Percentiles rank a stretch among this genome's conserved stretches.
Evolutionary conservation across 2,113 vertebrate genomes (phyloP).

Genomic region (Nestor notabilis): DNA sequence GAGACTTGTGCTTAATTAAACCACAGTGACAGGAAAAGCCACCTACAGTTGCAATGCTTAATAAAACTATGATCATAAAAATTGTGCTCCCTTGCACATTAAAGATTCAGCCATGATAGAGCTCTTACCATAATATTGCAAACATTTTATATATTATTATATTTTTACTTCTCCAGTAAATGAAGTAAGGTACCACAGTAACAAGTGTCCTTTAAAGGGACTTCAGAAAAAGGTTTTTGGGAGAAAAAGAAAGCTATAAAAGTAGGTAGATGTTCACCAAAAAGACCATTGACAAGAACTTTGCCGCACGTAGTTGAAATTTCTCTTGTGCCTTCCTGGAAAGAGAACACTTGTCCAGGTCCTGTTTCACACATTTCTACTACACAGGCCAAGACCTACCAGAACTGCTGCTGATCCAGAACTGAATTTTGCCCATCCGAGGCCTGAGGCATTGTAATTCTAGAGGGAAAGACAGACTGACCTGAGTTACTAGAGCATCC

Average conservation of each 20-base stretch:
- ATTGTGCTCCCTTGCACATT: not conserved
- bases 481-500: not conserved
- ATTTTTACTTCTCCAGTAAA: not conserved
- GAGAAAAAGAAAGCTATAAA: not conserved
- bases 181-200: not conserved
- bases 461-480: not conserved
- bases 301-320: not conserved
- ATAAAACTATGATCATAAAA: not conserved
- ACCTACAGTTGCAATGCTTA: not conserved
- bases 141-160: not conserved
- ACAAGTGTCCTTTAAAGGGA: too few species aligned
- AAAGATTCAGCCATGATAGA: not conserved
- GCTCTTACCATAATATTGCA: not conserved
- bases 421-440: not conserved
- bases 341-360: not conserved
- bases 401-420: not conserved
- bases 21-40: constrained; percentile 33
- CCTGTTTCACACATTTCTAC: not conserved
- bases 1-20: not conserved
- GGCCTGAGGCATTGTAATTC: not conserved
- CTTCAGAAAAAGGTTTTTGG: not conserved
- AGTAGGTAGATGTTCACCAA: not conserved
- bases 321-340: not conserved
- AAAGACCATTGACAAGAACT: not conserved
- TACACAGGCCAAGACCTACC: not conserved